phyloP scores from a whole-genome alignment of 92 coral and sea anemone species.

The Porites lobata region DNA sequence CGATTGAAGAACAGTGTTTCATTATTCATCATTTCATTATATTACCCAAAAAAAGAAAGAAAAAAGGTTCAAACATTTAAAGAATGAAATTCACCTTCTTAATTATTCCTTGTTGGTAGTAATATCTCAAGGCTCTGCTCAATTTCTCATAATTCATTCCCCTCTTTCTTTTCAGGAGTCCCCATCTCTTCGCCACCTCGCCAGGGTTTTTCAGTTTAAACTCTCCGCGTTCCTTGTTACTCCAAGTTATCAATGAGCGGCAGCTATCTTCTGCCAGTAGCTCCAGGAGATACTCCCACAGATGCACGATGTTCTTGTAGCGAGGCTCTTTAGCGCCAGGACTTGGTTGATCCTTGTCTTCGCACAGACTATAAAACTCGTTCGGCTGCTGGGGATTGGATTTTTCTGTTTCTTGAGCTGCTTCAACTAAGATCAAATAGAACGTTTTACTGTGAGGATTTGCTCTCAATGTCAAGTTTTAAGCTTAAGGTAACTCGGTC shows the following conservation, averaged over 20 bases:
- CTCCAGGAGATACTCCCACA: conserved; percentile 96
- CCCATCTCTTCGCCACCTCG: conserved; percentile 97
- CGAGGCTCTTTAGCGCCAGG: conserved; percentile 32
- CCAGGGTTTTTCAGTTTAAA: conserved; percentile 88
- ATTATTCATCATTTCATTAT: too few relatives aligned
- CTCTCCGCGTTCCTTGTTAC: conserved; percentile 84
- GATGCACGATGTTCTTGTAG: conserved; percentile 86
- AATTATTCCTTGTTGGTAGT: conserved; percentile 94
- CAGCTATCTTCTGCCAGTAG: conserved; percentile 81
- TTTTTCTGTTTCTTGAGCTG: background rate
- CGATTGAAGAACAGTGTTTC: too few relatives aligned
- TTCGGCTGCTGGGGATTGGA: background rate
- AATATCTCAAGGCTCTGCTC: conserved; percentile 93
- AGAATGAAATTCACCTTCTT: conserved; percentile 73
- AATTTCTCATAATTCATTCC: conserved; percentile 97
- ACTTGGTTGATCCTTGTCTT: background rate
- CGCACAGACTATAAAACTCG: background rate
- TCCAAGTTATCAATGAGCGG: conserved; percentile 84
- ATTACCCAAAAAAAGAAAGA: too few relatives aligned
- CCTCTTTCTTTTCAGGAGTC: conserved; percentile 84
- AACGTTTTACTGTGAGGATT: too few relatives aligned
- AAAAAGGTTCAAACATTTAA: too few relatives aligned
- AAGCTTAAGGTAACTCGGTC: too few relatives aligned
- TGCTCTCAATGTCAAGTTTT: too few relatives aligned
- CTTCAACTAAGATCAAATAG: background rate